phyloP scores from a whole-genome alignment of 2,113 vertebrate species.

The Malurus melanocephalus region DNA sequence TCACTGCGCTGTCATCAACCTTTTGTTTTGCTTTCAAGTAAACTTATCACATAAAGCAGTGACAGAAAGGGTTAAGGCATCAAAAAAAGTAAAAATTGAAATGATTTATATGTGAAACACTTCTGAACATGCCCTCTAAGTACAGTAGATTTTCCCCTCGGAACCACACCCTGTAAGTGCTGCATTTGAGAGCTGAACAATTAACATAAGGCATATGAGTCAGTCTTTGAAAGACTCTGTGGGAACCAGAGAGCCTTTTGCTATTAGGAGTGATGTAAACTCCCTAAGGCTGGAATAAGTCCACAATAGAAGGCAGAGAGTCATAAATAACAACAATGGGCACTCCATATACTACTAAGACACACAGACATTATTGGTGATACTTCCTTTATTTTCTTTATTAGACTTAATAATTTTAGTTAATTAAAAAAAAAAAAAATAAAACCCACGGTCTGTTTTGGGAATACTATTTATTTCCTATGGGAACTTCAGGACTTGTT shows the following conservation, averaged over 20 bases:
- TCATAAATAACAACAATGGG: slow-evolving; percentile 77
- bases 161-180: slow-evolving; percentile 79
- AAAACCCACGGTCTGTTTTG: slow-evolving; percentile 43
- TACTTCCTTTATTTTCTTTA: slow-evolving; percentile 64
- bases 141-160: slow-evolving; percentile 77
- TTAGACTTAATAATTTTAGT: slow-evolving; percentile 54
- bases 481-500: slow-evolving; percentile 68
- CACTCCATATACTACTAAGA: slow-evolving; percentile 52
- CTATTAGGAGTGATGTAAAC: slow-evolving; percentile 85
- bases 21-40: slow-evolving; percentile 16
- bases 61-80: slow-evolving; percentile 56
- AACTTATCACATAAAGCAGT: background rate
- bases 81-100: slow-evolving; percentile 60
- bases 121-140: slow-evolving; percentile 82
- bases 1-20: background rate
- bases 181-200: slow-evolving; percentile 85
- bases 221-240: slow-evolving; percentile 85
- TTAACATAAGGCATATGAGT: slow-evolving; percentile 86
- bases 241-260: slow-evolving; percentile 85
- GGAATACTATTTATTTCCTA: slow-evolving; percentile 67
- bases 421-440: slow-evolving; percentile 60
- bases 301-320: slow-evolving; percentile 77
- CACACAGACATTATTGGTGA: slow-evolving; percentile 34
- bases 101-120: slow-evolving; percentile 80
- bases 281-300: slow-evolving; percentile 80